Evolutionary conservation across 2,888 invertebrate genomes (phyloP), one percentile per base, ranked within the genome.

Genomic region (Latrodectus elegans): DNA sequence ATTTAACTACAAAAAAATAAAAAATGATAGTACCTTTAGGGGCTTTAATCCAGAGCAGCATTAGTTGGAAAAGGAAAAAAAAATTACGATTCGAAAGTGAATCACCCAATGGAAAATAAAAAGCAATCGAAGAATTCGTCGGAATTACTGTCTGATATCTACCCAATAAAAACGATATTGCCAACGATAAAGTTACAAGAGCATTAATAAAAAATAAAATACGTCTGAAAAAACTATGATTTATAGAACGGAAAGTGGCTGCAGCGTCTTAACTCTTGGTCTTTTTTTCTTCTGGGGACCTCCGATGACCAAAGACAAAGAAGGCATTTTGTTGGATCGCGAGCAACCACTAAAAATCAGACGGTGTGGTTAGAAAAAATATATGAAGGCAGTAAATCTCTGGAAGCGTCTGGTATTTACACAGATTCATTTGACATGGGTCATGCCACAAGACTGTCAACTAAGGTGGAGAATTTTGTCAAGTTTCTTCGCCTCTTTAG

Each of bases 381-480:
- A 84, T 85, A 78, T 84, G 85, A 72, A 22, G 51, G 79, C 55
- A 22, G 85, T 85, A 85, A 85, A 85, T 85, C 85, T 79, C 67
- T 52, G 2, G 55, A 85, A 55, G 79, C 70, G 74, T 85, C 79
- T 85, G 85, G 85, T 68, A 53, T 68, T 85, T 85, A 75, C 80
- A 80, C 51, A 74, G 70, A 70, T 85, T 74, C 85, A 70, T 75
- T 74, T 70, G n/a, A 22, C 75, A 15, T 9, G 79, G 82, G 82
- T 75, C 82, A 75, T 75, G 55, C 70, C 60, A 75, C 49, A 74
- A 68, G 60, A 71, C 68, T 78, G 78, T 76, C 78, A 81, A 70
- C 70, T 60, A 17, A 74, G 67, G 73, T 55, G 82, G 74, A 68
- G 82, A 74, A 73, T 26, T 82, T 60, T 64, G 74, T 72, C 65